These are phyloP conservation scores for Pterobdella sp. DNA, from an alignment of 2,888 invertebrate genomes.

Conservation along the genomic window DNA sequence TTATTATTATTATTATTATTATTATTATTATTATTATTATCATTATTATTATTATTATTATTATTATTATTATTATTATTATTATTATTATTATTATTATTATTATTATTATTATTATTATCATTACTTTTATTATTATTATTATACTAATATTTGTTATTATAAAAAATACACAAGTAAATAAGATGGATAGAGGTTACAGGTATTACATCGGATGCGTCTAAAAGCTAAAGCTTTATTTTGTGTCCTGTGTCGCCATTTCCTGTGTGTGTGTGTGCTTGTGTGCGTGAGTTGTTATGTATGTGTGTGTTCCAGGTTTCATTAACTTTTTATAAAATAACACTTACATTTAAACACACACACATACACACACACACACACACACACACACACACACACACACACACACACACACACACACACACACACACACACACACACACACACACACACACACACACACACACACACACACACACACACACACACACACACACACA, in stretches of 20 bases:
- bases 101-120: background rate
- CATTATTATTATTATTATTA: background rate
- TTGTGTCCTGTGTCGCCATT: no score
- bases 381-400: constrained; percentile 18
- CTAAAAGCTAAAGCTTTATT: no score
- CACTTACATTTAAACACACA: constrained; percentile 9
- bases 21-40: background rate
- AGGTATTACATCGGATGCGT: no score
- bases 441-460: background rate
- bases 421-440: constrained; percentile 12
- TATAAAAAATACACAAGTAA: background rate
- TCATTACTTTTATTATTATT: background rate
- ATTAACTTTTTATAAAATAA: background rate
- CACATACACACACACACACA: constrained; percentile 3
- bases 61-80: background rate
- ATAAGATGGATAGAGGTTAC: no score
- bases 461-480: constrained; percentile 8
- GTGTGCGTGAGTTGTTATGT: no score
- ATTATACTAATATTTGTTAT: background rate
- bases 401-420: constrained; percentile 7
- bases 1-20: background rate
- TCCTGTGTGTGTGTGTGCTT: no score
- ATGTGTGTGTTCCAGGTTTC: no score
- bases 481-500: background rate
- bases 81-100: background rate